Base-by-base conservation (phyloP, 1,140 invertebrate species). In the Listronotus oregonensis region DNA sequence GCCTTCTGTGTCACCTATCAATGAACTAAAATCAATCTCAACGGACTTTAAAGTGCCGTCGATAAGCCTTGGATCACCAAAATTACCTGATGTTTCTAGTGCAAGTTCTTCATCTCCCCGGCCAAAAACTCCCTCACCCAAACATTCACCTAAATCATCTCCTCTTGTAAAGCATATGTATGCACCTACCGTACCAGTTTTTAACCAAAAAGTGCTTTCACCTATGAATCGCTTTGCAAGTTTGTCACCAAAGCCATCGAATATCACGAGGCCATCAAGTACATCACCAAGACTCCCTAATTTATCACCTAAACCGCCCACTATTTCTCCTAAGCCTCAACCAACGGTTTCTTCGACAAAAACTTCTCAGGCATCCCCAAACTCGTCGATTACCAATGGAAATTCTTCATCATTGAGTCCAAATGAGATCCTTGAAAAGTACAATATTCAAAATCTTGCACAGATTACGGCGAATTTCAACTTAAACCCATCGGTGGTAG, bases 361-460 rank as follows among this genome's bases (percentile, higher is more conserved):
- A 37, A 7, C 50, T 17, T n/a, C 43, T 8, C 27, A 10, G 8
- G 31, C 51, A 52, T 34, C 27, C n/a, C 59, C 21, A 57, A 34
- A 6, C 51, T 21, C 51, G 15, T 39, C 59, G 10, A 37, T 32
- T 11, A 11, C 15, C 14, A 43, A 43, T 12, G 46, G 51, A 21
- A 58, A 40, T 42, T 17, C 54, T 39, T 14, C 64, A 2, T 5
- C 50, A 9, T 31, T 77, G 18, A 74, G 56, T 40, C 67, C 74
- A 2, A 77, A 79, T 57, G 72, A 79, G 55, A 64, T 79, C 5
- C 50, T 78, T 31, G 77, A 78, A 55, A 79, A 76, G 44, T 79
- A 79, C 61, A 78, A 78, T 49, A 77, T 79, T 21, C 75, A 75
- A 52, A 79, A 78, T 68, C 62, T 79, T 46, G 76, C 77, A 0